Evolutionary conservation across 2,113 vertebrate species (phyloP), one percentile per base, ranked within the genome.

Genomic region (Perca schrenkii): DNA sequence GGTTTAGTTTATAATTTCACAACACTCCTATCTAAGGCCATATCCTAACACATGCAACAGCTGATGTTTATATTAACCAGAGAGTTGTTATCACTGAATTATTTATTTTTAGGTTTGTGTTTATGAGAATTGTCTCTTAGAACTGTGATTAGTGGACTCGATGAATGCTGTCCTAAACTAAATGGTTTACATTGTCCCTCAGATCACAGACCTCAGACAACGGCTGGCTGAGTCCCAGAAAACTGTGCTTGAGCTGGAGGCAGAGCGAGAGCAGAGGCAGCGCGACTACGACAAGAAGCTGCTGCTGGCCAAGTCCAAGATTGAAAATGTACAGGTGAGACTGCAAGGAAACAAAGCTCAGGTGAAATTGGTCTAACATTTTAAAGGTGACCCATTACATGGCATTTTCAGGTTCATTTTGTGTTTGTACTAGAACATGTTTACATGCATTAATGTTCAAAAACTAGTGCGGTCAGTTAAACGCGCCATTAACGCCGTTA

Each of bases 241-340:
- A 88, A 96, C 96, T 2, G 95, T 98, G 87, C 84, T 92, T 0
- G 98, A 98, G 77, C 92, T 98, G 83, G 98, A 99, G 92, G 93
- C 96, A 0, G 97, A 99, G 70, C 90, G 97, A 43, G 98, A 99
- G 63, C 97, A 97, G 88, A 97, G 96, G 79, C 98, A 99, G 93
- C 93, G 98, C 0, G 98, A 99, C 93, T 99, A 99, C 2, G 98
- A 99, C 92, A 97, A 97, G 89, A 99, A 99, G 85, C 96, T 99
- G 77, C 95, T 99, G 47, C 92, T 99, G 81, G 98, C 98, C 74
- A 99, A 99, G 93, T 98, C 98, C 82, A 97, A 98, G 90, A 98
- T 99, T 0, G 98, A 99, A 88, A 97, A 96, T 8, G 97, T 98
- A 47, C 97, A 99, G 97, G 98, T 80, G 28, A 95, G 91, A 22